Evolutionary conservation across 2,113 vertebrate species (phyloP).

Genomic region (Rafetus swinhoei): DNA sequence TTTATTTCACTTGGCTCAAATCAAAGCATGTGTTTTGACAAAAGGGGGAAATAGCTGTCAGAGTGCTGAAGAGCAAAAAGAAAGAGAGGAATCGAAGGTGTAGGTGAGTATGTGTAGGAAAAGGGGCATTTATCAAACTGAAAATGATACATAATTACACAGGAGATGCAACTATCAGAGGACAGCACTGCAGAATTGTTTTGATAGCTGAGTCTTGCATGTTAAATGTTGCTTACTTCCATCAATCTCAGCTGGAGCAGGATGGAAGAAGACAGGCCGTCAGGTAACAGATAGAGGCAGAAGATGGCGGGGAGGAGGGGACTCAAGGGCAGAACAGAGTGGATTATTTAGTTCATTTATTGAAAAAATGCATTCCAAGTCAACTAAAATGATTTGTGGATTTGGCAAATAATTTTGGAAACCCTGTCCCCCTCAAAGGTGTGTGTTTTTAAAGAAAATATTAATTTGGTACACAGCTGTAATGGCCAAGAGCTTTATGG

Average conservation of each 20-base stretch:
- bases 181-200: neutral
- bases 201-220: accelerated
- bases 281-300: too few relatives aligned
- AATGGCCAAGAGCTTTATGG: neutral
- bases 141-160: accelerated
- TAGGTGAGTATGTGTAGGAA: neutral
- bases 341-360: neutral
- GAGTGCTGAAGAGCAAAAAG: neutral
- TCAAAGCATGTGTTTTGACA: slow-evolving; percentile 36
- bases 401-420: too few relatives aligned
- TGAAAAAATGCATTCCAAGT: neutral
- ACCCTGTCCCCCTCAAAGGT: neutral
- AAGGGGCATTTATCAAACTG: neutral
- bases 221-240: neutral
- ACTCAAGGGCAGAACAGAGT: neutral
- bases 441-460: neutral
- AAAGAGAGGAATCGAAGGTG: neutral
- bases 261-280: neutral
- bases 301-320: neutral
- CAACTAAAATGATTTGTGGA: neutral
- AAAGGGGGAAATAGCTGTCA: neutral
- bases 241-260: neutral
- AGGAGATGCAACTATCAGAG: neutral
- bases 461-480: neutral
- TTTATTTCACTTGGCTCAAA: neutral